These are phyloP conservation scores for Trichopria drosophilae DNA, from an alignment of 2,888 invertebrate genomes.

Conservation along the genomic window DNA sequence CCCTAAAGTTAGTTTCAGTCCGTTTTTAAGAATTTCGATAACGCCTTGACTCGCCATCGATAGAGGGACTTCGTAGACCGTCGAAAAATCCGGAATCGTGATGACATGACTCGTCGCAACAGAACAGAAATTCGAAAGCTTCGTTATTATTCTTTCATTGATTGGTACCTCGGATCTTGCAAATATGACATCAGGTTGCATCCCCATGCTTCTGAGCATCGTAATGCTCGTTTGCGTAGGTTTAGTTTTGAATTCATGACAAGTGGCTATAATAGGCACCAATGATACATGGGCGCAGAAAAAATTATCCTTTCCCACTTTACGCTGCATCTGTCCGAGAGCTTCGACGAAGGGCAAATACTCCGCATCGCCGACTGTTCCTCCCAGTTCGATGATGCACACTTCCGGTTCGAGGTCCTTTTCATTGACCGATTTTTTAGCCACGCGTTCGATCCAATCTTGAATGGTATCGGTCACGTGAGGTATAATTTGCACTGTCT, in stretches of 20 bases:
- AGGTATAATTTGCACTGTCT: slow-evolving; percentile 98
- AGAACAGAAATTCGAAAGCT: slow-evolving; percentile 95
- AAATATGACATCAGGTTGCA: slow-evolving; percentile 92
- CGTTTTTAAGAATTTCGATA: slow-evolving; percentile 78
- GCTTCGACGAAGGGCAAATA: slow-evolving; percentile 99
- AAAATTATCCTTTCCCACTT: slow-evolving; percentile 90
- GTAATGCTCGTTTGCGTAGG: slow-evolving; percentile 96
- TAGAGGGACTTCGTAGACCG: slow-evolving; percentile 94
- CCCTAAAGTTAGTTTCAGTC: slow-evolving; percentile 72
- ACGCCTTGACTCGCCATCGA: slow-evolving; percentile 90
- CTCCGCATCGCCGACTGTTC: slow-evolving; percentile 98
- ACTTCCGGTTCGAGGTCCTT: slow-evolving; percentile 73
- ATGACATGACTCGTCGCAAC: slow-evolving; percentile 92
- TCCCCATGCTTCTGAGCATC: slow-evolving; percentile 86
- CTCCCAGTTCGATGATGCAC: slow-evolving; percentile 91
- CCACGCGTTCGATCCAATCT: slow-evolving; percentile 95
- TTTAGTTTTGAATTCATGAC: slow-evolving; percentile 96
- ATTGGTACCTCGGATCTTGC: slow-evolving; percentile 89
- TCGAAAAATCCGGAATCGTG: slow-evolving; percentile 90
- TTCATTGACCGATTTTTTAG: slow-evolving; percentile 76
- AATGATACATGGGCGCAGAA: slow-evolving; percentile 96
- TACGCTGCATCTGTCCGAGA: slow-evolving; percentile 94
- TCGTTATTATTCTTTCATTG: slow-evolving; percentile 80
- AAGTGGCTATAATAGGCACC: slow-evolving; percentile 85
- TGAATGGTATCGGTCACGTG: slow-evolving; percentile 99